Evolutionary conservation across 1,140 invertebrate genomes (phyloP), one percentile per base, ranked within the genome.

Genomic region (Diuraphis noxia): DNA sequence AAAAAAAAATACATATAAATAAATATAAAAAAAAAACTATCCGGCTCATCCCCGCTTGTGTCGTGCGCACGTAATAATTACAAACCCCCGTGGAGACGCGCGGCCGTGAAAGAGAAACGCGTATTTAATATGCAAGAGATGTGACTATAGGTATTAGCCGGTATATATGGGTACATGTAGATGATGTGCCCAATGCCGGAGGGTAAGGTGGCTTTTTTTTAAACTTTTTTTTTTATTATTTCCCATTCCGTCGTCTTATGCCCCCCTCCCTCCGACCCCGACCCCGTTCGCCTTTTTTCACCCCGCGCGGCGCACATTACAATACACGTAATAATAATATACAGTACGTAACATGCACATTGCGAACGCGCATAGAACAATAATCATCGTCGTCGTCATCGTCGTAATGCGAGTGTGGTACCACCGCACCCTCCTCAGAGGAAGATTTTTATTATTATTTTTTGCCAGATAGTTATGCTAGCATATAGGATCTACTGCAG

Each of bases 51-150:
- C 88, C 88, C 72, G 25, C 10, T 41, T 30, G 40, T 41, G 38
- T 41, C 23, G 79, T 38, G 25, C 36, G 79, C 36, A 81, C 38
- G 82, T 43, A 49, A 77, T 90, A 90, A 90, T 90, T 90, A 90
- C 88, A 40, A 79, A 36, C 88, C 88, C 88, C 88, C 72, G 88
- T 79, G 88, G 88, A 79, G 88, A 79, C 1, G n/a, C 49, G 72
- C 30, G 63, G 13, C 38, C 6, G 25, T 36, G 63, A 88, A 63
- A 88, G 36, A 88, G 56, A 72, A 41, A 40, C 88, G 40, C 19
- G 56, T 90, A 90, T 90, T 90, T 90, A 90, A 90, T 90, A 90
- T 90, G 88, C 88, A 77, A 90, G 88, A 90, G 88, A 90, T 46
- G 88, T 79, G 88, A 79, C 63, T 72, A n/a, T 63, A 63, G 10